phyloP scores from a whole-genome alignment of 1,140 invertebrate genomes.

The Xylocopa sonorina region DNA sequence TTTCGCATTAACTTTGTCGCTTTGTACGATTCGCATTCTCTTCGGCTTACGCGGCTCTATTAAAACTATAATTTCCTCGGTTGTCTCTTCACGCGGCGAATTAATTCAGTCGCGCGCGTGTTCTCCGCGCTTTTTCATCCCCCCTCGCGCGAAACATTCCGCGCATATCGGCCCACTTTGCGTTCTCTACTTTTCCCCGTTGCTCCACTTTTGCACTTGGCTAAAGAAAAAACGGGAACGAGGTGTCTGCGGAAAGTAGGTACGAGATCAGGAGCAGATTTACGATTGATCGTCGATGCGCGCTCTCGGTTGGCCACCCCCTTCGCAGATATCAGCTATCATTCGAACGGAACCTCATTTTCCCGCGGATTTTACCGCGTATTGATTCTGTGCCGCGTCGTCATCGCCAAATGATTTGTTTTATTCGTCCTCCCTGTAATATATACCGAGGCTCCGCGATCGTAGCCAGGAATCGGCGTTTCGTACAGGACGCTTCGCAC shows the following conservation, averaged over 20 bases:
- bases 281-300: neutral
- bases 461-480: conserved; percentile 64
- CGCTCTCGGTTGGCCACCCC: neutral
- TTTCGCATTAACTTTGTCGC: conserved; percentile 1
- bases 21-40: conserved; percentile 3
- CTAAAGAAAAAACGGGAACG: neutral
- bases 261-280: neutral
- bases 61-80: conserved; percentile 8
- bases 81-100: neutral
- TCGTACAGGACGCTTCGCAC: conserved; percentile 72
- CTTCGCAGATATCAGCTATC: neutral
- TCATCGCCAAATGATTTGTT: conserved; percentile 72
- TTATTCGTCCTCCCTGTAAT: conserved; percentile 69
- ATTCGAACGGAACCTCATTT: neutral
- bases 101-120: neutral
- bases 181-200: too few species aligned
- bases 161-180: neutral
- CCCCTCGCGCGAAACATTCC: neutral
- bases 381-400: conserved; percentile 59
- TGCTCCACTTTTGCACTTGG: neutral
- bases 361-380: conserved; percentile 21
- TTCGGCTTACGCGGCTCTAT: neutral
- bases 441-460: conserved; percentile 55
- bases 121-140: neutral
- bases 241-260: too few species aligned